phyloP scores from a whole-genome alignment of 2,888 invertebrate species.

The Phrixothrix hirtus region DNA sequence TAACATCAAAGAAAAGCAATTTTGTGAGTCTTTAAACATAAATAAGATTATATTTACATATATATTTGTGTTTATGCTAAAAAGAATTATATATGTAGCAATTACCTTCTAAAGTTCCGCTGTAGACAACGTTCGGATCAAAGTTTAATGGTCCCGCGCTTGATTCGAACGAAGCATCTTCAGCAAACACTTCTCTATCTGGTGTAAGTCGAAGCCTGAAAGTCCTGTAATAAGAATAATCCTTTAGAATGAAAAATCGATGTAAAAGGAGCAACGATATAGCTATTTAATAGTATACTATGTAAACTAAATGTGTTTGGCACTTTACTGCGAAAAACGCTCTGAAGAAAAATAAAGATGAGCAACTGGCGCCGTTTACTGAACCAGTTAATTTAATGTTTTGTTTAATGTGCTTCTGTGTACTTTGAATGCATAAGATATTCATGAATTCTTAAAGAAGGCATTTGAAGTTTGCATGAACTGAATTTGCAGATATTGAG shows the following conservation, averaged over 20 bases:
- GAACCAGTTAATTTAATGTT: conserved; percentile 30
- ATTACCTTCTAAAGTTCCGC: conserved; percentile 78
- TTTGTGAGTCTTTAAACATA: no score
- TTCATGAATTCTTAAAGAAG: conserved; percentile 31
- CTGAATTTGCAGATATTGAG: conserved; percentile 26
- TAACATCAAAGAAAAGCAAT: no score
- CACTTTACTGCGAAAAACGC: not conserved
- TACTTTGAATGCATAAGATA: conserved; percentile 30
- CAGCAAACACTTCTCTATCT: conserved; percentile 74
- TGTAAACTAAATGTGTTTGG: not conserved
- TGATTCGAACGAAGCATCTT: conserved; percentile 76
- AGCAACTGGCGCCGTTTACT: conserved; percentile 7
- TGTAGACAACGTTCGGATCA: conserved; percentile 74
- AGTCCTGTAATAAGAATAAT: conserved; percentile 62
- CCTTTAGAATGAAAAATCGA: not conserved
- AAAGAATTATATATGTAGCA: not conserved
- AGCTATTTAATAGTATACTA: no score
- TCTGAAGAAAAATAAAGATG: conserved; percentile 6
- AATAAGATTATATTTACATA: no score
- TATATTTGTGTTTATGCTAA: no score
- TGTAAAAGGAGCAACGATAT: no score
- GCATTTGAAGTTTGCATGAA: conserved; percentile 26
- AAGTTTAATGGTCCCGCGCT: conserved; percentile 70
- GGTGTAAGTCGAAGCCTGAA: conserved; percentile 76
- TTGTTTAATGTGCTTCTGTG: conserved; percentile 26